Evolutionary conservation across 2,888 invertebrate genomes (phyloP).

Genomic region (Cremastinae sp.): DNA sequence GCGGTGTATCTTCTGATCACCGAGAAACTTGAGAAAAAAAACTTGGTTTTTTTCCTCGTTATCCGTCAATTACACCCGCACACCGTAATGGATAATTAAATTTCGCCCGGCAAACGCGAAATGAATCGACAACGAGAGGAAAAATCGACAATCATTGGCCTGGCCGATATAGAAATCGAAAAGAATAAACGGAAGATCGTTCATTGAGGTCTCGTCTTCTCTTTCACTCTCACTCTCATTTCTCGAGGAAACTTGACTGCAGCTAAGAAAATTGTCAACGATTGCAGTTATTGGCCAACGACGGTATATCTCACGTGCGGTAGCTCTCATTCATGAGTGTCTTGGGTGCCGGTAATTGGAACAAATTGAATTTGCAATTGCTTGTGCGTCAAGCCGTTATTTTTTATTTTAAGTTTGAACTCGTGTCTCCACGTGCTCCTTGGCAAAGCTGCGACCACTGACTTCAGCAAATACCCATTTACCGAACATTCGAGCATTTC

Average conservation of each 20-base stretch:
- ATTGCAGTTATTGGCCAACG: not conserved
- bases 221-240: not conserved
- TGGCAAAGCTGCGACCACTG: not conserved
- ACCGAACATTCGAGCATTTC: too few relatives aligned
- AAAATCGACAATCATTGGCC: slow-evolving; percentile 25
- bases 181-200: slow-evolving; percentile 2
- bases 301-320: slow-evolving; percentile 24
- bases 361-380: slow-evolving; percentile 65
- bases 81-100: slow-evolving; percentile 20
- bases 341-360: slow-evolving; percentile 63
- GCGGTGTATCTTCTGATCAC: not conserved
- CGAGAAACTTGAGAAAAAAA: not conserved
- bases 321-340: slow-evolving; percentile 64
- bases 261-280: slow-evolving; percentile 7
- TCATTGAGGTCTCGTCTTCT: slow-evolving; percentile 4
- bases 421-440: not conserved
- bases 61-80: slow-evolving; percentile 40
- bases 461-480: not conserved
- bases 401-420: not conserved
- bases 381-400: slow-evolving; percentile 25
- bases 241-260: too few relatives aligned
- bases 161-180: not conserved
- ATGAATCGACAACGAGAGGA: slow-evolving; percentile 12
- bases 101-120: not conserved
- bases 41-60: slow-evolving; percentile 22